These are phyloP conservation scores for Plecturocebus donacophilus DNA, from an alignment of 2,113 vertebrate species.

Conservation along the genomic window DNA sequence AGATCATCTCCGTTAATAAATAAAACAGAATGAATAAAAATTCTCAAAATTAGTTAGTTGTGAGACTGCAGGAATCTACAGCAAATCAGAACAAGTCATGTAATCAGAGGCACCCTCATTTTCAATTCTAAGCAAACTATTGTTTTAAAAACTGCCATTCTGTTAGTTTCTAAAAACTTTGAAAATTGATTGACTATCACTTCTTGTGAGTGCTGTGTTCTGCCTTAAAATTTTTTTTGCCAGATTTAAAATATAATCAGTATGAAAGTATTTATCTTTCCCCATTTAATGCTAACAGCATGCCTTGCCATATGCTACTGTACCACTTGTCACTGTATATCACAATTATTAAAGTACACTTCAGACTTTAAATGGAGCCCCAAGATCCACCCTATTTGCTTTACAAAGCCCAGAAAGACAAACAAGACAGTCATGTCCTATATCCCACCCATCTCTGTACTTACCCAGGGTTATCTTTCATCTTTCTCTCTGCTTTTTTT, in stretches of 20 bases:
- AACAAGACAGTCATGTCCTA: background rate
- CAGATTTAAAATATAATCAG: background rate
- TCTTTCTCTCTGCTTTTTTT: background rate
- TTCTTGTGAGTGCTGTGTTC: background rate
- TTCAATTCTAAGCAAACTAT: background rate
- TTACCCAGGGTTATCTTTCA: background rate
- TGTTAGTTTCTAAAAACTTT: background rate
- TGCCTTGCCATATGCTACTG: background rate
- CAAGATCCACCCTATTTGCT: background rate
- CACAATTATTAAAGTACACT: background rate
- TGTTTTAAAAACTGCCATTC: background rate
- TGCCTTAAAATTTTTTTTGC: background rate
- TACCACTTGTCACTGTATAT: background rate
- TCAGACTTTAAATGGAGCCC: background rate
- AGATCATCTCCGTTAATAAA: background rate
- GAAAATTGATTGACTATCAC: background rate
- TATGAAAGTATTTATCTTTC: background rate
- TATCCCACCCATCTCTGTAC: background rate
- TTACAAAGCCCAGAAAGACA: background rate
- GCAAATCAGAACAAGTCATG: background rate
- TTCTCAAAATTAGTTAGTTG: background rate
- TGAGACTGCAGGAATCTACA: background rate
- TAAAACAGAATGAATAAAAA: background rate
- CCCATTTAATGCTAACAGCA: background rate
- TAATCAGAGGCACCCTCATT: background rate